Evolutionary conservation across 2,797 vertebrate species (phyloP), one percentile per base, ranked within the genome.

Genomic region (Petrocephalus sullivani): DNA sequence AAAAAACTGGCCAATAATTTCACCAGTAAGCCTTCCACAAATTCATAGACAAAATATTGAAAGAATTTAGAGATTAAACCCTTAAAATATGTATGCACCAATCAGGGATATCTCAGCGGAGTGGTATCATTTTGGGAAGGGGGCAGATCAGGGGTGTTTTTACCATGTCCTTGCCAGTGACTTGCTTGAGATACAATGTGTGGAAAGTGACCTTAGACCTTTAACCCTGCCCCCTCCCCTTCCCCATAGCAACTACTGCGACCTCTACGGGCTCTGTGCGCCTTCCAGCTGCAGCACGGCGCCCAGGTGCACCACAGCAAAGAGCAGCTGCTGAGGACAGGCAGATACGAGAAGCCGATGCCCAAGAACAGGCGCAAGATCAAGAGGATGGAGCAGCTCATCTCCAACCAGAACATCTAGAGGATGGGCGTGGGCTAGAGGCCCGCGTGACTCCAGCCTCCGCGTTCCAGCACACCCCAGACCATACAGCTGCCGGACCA

Each of bases 361-460:
- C 98, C 98, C 94, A 98, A 97, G 93, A 99, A 98, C 95, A 99
- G 98, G 91, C 98, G 98, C 91, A 99, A 99, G 93, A 97, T 99
- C 87, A 98, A 97, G 93, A 97, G 96, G 94, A 98, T 99, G 97
- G 97, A 99, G 92, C 97, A 97, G 87, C 95, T 99, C 53, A 95
- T 98, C 89, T 96, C 95, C 51, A 98, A 97, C 92, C 92, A 96
- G 91, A 97, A 97, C 94, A 95, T 97, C 93, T 98, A 88, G 87
- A 75, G 86, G 49, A 19, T 56, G 28, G 64, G 64, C 28, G 14
- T 71, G 64, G 10, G 28, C n/a, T 12, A n/a, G 51, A 53, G 82
- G 6, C 49, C 49, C 23, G 51, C 8, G 49, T 4, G 21, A 23
- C 8, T 28, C 49, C 0, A 23, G 4, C 51, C 9, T 28, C 21